phyloP scores from a whole-genome alignment of 2,888 invertebrate species.

The Ophion ventricosus region DNA sequence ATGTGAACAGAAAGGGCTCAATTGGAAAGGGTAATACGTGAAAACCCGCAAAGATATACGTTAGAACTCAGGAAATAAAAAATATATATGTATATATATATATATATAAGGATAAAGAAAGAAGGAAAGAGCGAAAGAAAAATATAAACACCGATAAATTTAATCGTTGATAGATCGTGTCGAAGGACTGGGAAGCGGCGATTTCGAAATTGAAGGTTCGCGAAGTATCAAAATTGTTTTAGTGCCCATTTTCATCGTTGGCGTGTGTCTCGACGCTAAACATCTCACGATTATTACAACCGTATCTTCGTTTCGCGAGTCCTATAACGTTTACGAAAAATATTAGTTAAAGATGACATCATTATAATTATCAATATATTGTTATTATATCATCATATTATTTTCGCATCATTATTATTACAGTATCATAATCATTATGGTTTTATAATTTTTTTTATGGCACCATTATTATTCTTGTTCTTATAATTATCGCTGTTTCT shows the following conservation, averaged over 20 bases:
- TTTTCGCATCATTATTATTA: neutral
- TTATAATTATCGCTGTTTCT: neutral
- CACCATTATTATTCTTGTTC: neutral
- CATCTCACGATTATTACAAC: constrained; percentile 76
- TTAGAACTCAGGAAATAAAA: too few species aligned
- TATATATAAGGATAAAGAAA: too few species aligned
- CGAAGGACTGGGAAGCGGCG: constrained; percentile 36
- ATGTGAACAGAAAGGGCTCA: too few species aligned
- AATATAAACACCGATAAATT: neutral
- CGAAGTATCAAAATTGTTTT: constrained; percentile 77
- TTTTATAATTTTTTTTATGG: constrained; percentile 3
- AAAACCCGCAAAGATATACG: too few species aligned
- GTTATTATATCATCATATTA: neutral
- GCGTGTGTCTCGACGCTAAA: constrained; percentile 66
- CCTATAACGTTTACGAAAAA: constrained; percentile 55
- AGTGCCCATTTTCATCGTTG: constrained; percentile 74
- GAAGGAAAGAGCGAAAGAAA: too few species aligned
- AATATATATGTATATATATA: too few species aligned
- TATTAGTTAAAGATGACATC: neutral
- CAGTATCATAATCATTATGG: neutral
- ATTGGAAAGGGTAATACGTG: too few species aligned
- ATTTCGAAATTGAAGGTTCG: constrained; percentile 71
- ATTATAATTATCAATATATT: neutral
- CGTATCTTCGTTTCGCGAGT: constrained; percentile 63
- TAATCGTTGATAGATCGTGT: constrained; percentile 24